Evolutionary conservation across 2,797 vertebrate species (phyloP).

Genomic region (Columba guinea): DNA sequence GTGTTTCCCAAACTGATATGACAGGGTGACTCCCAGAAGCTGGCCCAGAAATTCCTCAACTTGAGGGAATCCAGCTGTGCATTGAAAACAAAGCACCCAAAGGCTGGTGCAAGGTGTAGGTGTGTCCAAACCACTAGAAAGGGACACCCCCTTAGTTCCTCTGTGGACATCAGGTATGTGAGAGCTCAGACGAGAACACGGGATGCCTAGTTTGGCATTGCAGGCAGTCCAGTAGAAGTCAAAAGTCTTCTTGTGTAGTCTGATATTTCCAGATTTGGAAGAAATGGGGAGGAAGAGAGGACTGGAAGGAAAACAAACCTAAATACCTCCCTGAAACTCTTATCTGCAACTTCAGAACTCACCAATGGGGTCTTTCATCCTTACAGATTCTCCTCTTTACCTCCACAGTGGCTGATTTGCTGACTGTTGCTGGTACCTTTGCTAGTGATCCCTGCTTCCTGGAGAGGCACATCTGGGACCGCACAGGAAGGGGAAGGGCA

Average conservation of each 20-base stretch:
- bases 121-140: not conserved
- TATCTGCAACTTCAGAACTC: not conserved
- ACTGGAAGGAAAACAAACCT: not conserved
- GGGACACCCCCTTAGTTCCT: not conserved
- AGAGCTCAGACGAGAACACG: not conserved
- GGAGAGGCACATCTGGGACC: not conserved
- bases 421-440: not conserved
- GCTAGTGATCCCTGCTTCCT: not conserved
- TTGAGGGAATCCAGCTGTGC: not conserved
- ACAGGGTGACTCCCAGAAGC: too few species aligned
- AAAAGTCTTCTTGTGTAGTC: not conserved
- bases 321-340: not conserved
- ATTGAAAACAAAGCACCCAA: not conserved
- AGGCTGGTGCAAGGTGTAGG: too few species aligned
- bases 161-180: not conserved
- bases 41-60: not conserved
- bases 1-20: too few species aligned
- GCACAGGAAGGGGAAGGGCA: not conserved
- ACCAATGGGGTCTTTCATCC: not conserved
- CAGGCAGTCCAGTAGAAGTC: not conserved
- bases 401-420: not conserved
- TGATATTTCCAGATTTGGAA: not conserved
- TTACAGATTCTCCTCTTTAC: not conserved
- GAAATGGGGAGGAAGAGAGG: not conserved
- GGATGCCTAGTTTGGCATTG: not conserved